Evolutionary conservation across 2,888 invertebrate species (phyloP).

Genomic region (Archips xylosteana): DNA sequence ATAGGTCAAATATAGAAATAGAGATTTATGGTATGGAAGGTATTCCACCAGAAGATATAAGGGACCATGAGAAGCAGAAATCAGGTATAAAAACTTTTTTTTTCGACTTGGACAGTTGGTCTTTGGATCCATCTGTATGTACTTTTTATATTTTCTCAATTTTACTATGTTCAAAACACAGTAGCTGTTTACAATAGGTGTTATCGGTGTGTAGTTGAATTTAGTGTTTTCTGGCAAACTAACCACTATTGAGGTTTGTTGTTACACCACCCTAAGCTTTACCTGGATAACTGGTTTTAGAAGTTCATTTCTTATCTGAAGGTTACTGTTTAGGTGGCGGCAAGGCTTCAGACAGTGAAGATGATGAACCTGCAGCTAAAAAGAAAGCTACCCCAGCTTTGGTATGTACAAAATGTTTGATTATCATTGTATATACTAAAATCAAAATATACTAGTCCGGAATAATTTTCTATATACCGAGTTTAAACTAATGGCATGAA

Average conservation of each 20-base stretch:
- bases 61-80: constrained; percentile 97
- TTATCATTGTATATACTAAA: not conserved
- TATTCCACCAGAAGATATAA: constrained; percentile 97
- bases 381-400: constrained; percentile 87
- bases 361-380: constrained; percentile 93
- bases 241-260: constrained; percentile 37
- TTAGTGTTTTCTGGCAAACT: constrained; percentile 55
- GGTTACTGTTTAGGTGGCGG: constrained; percentile 82
- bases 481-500: too few relatives aligned
- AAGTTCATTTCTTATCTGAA: constrained; percentile 5
- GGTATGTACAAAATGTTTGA: constrained; percentile 58
- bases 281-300: not conserved
- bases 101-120: constrained; percentile 59
- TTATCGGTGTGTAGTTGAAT: constrained; percentile 73
- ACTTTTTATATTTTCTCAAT: constrained; percentile 63
- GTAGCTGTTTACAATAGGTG: constrained; percentile 60
- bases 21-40: constrained; percentile 99
- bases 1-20: constrained; percentile 99
- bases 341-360: constrained; percentile 92
- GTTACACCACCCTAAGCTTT: constrained; percentile 35
- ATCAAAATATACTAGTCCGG: too few relatives aligned
- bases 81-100: constrained; percentile 80
- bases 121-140: constrained; percentile 77
- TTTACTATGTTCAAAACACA: constrained; percentile 68
- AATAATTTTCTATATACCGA: too few relatives aligned